A percentile compares a stretch with the other conserved stretches of the same genome.
Conservation (phyloP, 1,140 invertebrate species). For the Drosophila littoralis region DNA sequence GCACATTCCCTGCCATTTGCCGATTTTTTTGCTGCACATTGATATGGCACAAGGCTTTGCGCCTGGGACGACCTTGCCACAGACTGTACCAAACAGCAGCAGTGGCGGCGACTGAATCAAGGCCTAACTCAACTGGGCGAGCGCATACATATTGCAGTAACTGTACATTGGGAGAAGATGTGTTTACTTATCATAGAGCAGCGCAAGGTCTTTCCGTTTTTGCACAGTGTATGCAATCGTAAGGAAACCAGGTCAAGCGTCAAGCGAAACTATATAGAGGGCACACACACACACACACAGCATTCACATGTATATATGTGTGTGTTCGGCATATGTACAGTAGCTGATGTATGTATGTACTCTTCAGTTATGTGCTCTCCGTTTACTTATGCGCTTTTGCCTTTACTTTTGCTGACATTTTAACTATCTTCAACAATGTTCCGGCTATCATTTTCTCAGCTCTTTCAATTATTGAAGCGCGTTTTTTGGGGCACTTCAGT, state of each 20-base stretch:
- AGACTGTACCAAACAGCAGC: conserved; percentile 64
- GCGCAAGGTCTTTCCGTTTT: conserved; percentile 34
- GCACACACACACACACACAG: not conserved
- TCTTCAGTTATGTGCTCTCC: not conserved
- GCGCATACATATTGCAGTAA: conserved; percentile 67
- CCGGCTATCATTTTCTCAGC: conserved; percentile 1
- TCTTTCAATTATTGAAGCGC: conserved; percentile 13
- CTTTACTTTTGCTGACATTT: conserved; percentile 1
- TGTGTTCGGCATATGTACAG: not conserved
- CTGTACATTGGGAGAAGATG: conserved; percentile 69
- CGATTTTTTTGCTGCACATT: conserved; percentile 16
- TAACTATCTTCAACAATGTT: conserved; percentile 28
- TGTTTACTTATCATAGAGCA: conserved; percentile 54
- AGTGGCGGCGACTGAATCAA: conserved; percentile 41
- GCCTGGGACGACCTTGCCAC: conserved; percentile 66
- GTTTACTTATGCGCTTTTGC: conserved; percentile 1
- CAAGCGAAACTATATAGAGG: conserved; percentile 35
- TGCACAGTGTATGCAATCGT: conserved; percentile 35
- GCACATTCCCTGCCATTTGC: conserved; percentile 6
- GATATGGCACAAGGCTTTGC: conserved; percentile 58
- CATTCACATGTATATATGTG: not conserved
- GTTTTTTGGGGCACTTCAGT: conserved; percentile 17
- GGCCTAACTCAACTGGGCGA: conserved; percentile 34
- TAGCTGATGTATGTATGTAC: conserved; percentile 13
- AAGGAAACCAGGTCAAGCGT: conserved; percentile 81